phyloP scores from a whole-genome alignment of 1,140 invertebrate genomes.

The Hesperophylax magnus region DNA sequence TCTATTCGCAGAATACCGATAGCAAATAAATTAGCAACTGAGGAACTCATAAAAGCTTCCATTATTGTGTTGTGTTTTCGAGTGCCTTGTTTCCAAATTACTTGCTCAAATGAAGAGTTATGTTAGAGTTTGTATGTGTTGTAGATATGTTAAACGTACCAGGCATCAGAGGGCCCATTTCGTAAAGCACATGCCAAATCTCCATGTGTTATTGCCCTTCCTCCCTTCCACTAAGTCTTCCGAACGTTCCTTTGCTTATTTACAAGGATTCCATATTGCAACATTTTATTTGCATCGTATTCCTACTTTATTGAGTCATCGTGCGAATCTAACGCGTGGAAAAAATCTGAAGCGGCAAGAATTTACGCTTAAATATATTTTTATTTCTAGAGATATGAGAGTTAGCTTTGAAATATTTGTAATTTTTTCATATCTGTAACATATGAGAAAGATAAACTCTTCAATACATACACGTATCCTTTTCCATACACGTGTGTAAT shows the following conservation, averaged over 20 bases:
- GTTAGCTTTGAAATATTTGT: conserved; percentile 21
- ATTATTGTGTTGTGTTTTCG: too few species aligned
- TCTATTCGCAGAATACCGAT: too few species aligned
- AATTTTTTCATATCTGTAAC: conserved; percentile 6
- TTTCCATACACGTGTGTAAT: too few species aligned
- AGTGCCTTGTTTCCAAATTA: too few species aligned
- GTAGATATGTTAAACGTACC: background rate
- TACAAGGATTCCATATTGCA: conserved; percentile 39
- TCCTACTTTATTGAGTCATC: conserved; percentile 38
- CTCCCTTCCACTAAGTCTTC: background rate
- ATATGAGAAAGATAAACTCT: conserved; percentile 10
- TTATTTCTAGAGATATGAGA: conserved; percentile 25
- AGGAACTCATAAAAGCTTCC: too few species aligned
- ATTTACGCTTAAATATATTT: conserved; percentile 29
- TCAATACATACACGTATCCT: background rate
- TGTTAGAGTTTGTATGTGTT: too few species aligned
- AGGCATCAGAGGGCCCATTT: background rate
- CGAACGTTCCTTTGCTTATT: conserved; percentile 17
- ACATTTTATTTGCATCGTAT: conserved; percentile 39
- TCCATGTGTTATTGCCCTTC: background rate
- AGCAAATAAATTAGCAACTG: too few species aligned
- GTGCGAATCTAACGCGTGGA: conserved; percentile 17
- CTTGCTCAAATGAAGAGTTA: too few species aligned
- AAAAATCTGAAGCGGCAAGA: conserved; percentile 24
- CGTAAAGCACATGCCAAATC: background rate